A percentile compares a stretch with the other conserved stretches of the same genome.
Evolutionary conservation across 1,140 invertebrate species (phyloP).

Genomic region (Papilio glaucus): DNA sequence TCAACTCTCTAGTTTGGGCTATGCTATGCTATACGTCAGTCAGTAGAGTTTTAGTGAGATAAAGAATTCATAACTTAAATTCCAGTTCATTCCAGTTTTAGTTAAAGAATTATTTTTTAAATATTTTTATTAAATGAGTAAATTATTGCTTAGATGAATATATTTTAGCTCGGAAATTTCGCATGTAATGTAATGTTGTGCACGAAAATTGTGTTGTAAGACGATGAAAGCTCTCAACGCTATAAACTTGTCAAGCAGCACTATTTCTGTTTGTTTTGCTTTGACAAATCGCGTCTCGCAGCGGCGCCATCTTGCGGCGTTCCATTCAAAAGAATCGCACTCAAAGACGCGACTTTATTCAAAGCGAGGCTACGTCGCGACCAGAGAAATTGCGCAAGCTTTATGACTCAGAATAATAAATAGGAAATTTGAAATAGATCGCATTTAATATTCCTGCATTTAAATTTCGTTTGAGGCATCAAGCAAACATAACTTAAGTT

Average conservation of each 20-base stretch:
- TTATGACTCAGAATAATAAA: conserved; percentile 38
- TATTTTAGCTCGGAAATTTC: conserved; percentile 13
- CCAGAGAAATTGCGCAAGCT: conserved; percentile 33
- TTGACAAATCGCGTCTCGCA: conserved; percentile 38
- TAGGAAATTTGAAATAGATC: conserved; percentile 30
- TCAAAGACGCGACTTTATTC: conserved; percentile 37
- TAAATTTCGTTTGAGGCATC: neutral
- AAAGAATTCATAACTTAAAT: too few species aligned
- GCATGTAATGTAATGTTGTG: conserved; percentile 19
- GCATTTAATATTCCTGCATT: conserved; percentile 9
- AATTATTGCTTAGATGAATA: neutral
- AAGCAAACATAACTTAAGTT: neutral
- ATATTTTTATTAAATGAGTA: neutral
- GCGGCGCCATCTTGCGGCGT: conserved; percentile 18
- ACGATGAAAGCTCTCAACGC: conserved; percentile 36
- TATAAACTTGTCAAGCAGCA: conserved; percentile 38
- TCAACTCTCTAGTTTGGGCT: too few species aligned
- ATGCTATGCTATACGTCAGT: too few species aligned
- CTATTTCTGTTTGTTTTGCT: conserved; percentile 39
- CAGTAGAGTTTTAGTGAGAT: too few species aligned
- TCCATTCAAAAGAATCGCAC: conserved; percentile 39
- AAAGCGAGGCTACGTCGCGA: conserved; percentile 26
- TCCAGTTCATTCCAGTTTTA: too few species aligned
- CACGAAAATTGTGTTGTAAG: conserved; percentile 23
- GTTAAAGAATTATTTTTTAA: too few species aligned